Conservation (phyloP, 2,113 vertebrate genomes). For the Nothocercus nigrocapillus region DNA sequence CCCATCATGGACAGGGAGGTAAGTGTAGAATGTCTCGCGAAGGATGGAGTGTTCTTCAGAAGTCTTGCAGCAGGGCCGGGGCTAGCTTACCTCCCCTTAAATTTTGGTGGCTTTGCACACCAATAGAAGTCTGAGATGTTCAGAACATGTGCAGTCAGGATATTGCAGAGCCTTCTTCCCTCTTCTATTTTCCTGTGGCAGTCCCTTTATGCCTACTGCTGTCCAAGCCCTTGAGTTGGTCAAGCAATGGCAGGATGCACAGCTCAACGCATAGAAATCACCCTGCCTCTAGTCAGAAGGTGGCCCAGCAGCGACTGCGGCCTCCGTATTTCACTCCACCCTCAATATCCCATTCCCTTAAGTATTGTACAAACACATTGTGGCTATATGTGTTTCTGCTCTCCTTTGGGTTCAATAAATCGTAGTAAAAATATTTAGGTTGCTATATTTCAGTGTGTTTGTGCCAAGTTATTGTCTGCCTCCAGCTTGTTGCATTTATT, state of each 20-base stretch:
- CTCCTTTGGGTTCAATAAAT: background rate
- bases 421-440: background rate
- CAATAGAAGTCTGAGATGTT: too few species aligned
- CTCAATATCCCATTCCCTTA: background rate
- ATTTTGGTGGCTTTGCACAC: too few species aligned
- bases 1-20: too few species aligned
- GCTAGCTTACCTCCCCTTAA: too few species aligned
- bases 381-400: background rate
- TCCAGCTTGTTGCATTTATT: background rate
- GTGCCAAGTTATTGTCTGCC: background rate
- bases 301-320: background rate
- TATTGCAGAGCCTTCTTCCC: too few species aligned
- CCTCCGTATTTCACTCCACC: background rate
- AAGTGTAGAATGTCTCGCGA: too few species aligned
- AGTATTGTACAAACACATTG: background rate
- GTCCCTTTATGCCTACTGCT: background rate
- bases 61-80: too few species aligned
- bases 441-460: background rate
- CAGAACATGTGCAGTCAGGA: too few species aligned
- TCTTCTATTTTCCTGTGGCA: background rate
- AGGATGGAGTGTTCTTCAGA: too few species aligned
- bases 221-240: background rate
- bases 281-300: background rate
- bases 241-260: background rate
- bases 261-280: background rate